These are phyloP conservation scores for Champsocephalus esox DNA, from an alignment of 2,797 vertebrate genomes.

Conservation along the genomic window DNA sequence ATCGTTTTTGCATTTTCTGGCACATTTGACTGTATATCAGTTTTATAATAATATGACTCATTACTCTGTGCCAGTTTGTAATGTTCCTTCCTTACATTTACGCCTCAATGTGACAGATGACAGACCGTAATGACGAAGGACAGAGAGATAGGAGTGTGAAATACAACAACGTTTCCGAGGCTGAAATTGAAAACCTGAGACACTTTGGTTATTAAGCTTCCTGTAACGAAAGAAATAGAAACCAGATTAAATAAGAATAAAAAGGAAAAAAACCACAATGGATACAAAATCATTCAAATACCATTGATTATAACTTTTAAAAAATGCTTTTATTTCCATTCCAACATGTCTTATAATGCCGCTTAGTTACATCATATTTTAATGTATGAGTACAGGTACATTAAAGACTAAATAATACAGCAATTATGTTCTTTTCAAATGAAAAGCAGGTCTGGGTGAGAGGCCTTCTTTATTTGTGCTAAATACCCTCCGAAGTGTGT, in stretches of 20 bases:
- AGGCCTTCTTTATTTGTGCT: conserved; percentile 46
- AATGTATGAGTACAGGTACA: conserved; percentile 15
- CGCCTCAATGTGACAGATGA: too few species aligned
- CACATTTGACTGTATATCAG: neutral
- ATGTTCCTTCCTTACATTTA: too few species aligned
- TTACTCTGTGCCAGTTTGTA: neutral
- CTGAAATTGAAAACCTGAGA: too few species aligned
- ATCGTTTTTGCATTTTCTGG: neutral
- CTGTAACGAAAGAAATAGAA: too few species aligned
- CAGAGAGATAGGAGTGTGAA: too few species aligned
- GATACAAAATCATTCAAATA: too few species aligned
- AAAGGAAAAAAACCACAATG: too few species aligned
- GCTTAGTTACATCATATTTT: neutral
- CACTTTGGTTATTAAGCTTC: too few species aligned
- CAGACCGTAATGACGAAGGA: too few species aligned
- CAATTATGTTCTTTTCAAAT: conserved; percentile 30
- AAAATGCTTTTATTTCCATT: conserved; percentile 14
- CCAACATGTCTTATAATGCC: neutral
- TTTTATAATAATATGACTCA: neutral
- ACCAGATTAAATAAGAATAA: too few species aligned
- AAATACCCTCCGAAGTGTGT: conserved; percentile 48
- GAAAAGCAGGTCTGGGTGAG: conserved; percentile 40
- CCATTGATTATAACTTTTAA: too few species aligned
- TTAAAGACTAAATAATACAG: conserved; percentile 34
- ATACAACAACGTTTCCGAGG: too few species aligned